Conservation (phyloP, 2,888 invertebrate species). For the Drosophila mayaguana region DNA sequence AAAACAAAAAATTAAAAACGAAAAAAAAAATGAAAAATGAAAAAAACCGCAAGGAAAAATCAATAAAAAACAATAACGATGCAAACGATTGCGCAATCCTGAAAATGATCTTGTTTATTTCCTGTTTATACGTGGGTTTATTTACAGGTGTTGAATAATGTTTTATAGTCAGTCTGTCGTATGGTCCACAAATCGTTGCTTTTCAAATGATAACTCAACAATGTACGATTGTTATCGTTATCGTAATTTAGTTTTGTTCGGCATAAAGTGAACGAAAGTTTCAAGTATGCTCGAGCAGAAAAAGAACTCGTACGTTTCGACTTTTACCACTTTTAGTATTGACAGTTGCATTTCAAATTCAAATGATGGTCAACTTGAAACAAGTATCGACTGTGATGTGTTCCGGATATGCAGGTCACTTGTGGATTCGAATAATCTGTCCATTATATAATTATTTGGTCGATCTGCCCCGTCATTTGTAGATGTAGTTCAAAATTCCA, state of each 20-base stretch:
- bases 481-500: too few relatives aligned
- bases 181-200: not conserved
- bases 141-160: not conserved
- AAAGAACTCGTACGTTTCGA: not conserved
- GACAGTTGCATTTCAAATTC: not conserved
- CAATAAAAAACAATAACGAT: conserved; percentile 15
- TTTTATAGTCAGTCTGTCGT: not conserved
- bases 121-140: not conserved
- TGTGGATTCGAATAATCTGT: not conserved
- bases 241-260: not conserved
- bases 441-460: too few relatives aligned
- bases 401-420: too few relatives aligned
- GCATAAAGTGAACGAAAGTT: not conserved
- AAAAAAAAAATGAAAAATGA: conserved; percentile 4
- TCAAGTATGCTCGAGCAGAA: not conserved
- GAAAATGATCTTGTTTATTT: not conserved
- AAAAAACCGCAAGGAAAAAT: conserved; percentile 17
- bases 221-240: not conserved
- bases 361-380: not conserved
- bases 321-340: not conserved
- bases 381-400: too few relatives aligned
- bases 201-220: not conserved
- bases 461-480: too few relatives aligned
- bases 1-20: not conserved
- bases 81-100: conserved; percentile 12